Percentiles rank a stretch among this genome's conserved stretches.
Evolutionary conservation across 2,797 vertebrate genomes (phyloP).

Genomic region (Poeciliopsis paucimaculata): DNA sequence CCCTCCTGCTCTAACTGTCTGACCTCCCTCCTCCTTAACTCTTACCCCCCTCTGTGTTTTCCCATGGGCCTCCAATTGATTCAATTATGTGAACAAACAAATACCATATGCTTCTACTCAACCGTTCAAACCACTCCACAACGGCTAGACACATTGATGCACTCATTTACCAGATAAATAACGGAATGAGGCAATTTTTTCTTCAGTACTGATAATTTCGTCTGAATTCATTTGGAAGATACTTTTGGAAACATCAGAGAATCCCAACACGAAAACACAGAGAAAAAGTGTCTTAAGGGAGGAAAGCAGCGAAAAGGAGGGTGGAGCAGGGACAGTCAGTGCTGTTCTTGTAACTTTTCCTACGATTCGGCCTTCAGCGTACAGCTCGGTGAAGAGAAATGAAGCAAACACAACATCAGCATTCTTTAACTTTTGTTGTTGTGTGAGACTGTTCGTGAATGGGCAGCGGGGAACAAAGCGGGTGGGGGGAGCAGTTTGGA

Average conservation of each 20-base stretch:
- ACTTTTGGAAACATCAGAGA: constrained; percentile 40
- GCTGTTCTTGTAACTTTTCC: constrained; percentile 68
- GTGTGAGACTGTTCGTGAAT: constrained; percentile 86
- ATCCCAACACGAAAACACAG: constrained; percentile 29
- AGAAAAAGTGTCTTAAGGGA: constrained; percentile 38
- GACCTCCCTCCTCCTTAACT: constrained; percentile 69
- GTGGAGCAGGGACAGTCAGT: constrained; percentile 63
- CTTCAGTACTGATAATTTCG: neutral
- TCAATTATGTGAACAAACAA: constrained; percentile 80
- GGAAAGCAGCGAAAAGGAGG: constrained; percentile 66
- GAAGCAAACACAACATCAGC: constrained; percentile 80
- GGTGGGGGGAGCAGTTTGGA: constrained; percentile 76
- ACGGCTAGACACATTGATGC: neutral
- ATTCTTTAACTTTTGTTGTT: constrained; percentile 88
- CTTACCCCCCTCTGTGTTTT: constrained; percentile 77
- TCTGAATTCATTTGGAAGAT: constrained; percentile 17
- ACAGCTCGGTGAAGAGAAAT: constrained; percentile 61
- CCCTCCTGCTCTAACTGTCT: constrained; percentile 61
- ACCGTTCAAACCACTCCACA: constrained; percentile 36
- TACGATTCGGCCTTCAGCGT: constrained; percentile 50
- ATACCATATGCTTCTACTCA: constrained; percentile 73
- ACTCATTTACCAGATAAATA: neutral
- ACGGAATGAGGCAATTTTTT: neutral
- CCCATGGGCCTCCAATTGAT: constrained; percentile 78
- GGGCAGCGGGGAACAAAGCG: constrained; percentile 86